Base-by-base conservation (phyloP, 2,888 invertebrate species). In the Allolobophora icterica region DNA sequence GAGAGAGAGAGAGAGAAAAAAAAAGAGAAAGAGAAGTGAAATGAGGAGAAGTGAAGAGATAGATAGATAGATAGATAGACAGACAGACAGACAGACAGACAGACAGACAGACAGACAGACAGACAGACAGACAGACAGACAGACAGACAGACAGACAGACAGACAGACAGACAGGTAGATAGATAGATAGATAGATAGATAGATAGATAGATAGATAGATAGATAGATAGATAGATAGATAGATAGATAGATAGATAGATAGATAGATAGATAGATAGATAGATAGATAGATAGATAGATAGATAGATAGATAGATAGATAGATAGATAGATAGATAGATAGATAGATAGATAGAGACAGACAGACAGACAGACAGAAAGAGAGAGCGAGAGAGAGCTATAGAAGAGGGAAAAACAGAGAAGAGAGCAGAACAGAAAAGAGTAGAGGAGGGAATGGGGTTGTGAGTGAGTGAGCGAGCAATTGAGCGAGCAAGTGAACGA, bases 71-170 rank as follows among this genome's bases (percentile, higher is more conserved):
- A 34, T 38, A 84, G 84, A 84, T 40, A 90, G 84, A 84, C 34
- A 84, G 90, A 90, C 17, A 90, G 90, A 90, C 71, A 84, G 90
- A 90, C 84, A 90, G 90, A 84, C 15, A 84, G 90, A 84, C n/a
- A n/a, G n/a, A n/a, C n/a, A 91, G 89, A 89, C 6, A 84, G 84
- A 34, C 38, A 84, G 84, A 84, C 40, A 90, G 84, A 84, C 34
- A 84, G 90, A 90, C 17, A 90, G 90, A 90, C n/a, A 33, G 42
- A 89, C n/a, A 91, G 89, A 35, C n/a, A 91, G 89, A 89, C 6
- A 84, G 84, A 34, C 38, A 84, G 84, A 84, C 40, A 90, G 84
- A 84, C 34, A 84, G 90, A 90, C 17, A 90, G 90, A 90, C n/a
- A 33, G 42, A 89, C n/a, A 91, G 89, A 35, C n/a, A 91, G 89